Evolutionary conservation across 2,797 vertebrate genomes (phyloP).

Genomic region (Sphenopsis melanotis): DNA sequence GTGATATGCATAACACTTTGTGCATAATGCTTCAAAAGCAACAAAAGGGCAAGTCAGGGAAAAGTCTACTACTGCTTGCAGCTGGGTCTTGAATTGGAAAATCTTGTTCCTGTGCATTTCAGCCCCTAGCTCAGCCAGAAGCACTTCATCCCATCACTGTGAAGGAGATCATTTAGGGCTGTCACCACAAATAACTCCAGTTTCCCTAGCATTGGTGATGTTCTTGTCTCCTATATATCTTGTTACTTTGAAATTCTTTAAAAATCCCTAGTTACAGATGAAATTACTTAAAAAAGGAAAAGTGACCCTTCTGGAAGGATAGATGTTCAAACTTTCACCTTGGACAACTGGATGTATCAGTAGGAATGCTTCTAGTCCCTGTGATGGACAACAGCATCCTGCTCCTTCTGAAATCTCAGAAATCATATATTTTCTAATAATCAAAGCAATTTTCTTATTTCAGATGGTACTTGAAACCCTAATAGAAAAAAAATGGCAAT

Average conservation of each 20-base stretch:
- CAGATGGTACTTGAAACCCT: neutral
- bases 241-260: neutral
- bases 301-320: accelerated
- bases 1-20: neutral
- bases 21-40: neutral
- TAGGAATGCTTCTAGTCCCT: neutral
- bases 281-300: accelerated
- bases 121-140: neutral
- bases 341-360: neutral
- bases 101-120: neutral
- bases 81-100: neutral
- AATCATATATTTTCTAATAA: neutral
- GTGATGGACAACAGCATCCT: neutral
- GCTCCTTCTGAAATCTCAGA: neutral
- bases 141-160: neutral
- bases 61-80: slow-evolving; percentile 1
- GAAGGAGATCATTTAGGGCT: neutral
- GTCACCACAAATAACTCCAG: slow-evolving; percentile 18
- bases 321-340: neutral
- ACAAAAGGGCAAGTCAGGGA: neutral
- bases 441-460: neutral
- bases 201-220: neutral
- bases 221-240: neutral
- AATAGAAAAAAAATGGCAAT: neutral
- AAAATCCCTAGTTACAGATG: neutral